Conservation (phyloP, 2,113 vertebrate genomes). For the Forbesichthys agassizii region DNA sequence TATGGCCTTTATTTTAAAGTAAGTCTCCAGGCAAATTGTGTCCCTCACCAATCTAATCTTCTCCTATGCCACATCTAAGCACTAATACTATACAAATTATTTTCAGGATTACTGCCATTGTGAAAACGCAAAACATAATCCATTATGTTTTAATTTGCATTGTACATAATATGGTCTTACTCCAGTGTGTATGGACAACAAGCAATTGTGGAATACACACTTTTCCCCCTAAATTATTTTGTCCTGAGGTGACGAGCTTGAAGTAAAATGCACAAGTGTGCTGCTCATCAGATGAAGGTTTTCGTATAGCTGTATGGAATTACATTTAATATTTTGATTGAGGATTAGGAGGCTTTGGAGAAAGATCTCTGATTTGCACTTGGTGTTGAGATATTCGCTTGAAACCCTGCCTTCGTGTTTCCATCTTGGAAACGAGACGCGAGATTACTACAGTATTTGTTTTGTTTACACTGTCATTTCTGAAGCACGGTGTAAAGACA, state of each 20-base stretch:
- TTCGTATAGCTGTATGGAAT: not conserved
- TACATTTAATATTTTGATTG: not conserved
- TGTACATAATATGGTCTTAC: not conserved
- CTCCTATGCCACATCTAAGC: not conserved
- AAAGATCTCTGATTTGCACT: not conserved
- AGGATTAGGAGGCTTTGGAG: not conserved
- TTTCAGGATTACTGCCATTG: slow-evolving; percentile 2
- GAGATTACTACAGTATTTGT: not conserved
- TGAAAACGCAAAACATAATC: slow-evolving; percentile 1
- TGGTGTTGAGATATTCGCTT: not conserved
- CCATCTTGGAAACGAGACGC: not conserved
- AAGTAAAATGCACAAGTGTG: not conserved
- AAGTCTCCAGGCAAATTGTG: not conserved
- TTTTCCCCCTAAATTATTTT: slow-evolving; percentile 3
- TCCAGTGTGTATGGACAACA: not conserved
- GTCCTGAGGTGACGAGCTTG: not conserved
- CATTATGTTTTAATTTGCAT: not conserved
- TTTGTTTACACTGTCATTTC: not conserved
- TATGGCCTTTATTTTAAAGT: too few relatives aligned
- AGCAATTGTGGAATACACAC: not conserved
- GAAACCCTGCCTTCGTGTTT: not conserved
- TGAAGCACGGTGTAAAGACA: not conserved
- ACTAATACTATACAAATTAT: not conserved
- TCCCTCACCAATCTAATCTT: not conserved
- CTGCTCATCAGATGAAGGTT: not conserved